These are phyloP conservation scores for Centruroides sculpturatus DNA, from an alignment of 1,140 invertebrate genomes.

Conservation along the genomic window DNA sequence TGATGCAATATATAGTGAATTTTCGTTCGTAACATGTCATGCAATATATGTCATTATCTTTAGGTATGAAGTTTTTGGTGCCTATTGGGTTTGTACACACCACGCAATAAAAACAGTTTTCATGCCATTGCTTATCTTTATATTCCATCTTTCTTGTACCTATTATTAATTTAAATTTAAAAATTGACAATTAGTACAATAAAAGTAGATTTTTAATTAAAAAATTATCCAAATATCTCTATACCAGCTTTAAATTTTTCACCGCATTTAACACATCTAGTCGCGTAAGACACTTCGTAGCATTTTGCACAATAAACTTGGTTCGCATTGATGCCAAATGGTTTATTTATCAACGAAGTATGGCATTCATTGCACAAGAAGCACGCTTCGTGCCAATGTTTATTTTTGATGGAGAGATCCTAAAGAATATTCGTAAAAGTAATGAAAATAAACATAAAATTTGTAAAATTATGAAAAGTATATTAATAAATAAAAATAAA, in stretches of 20 bases:
- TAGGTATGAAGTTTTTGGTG: constrained; percentile 10
- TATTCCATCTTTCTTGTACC: constrained; percentile 16
- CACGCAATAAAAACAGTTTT: constrained; percentile 15
- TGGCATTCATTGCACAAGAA: constrained; percentile 33
- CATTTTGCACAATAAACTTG: constrained; percentile 40
- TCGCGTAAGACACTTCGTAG: constrained; percentile 35
- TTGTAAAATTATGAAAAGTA: too few species aligned
- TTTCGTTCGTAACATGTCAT: constrained; percentile 14
- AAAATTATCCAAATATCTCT: constrained; percentile 28
- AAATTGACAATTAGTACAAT: too few species aligned
- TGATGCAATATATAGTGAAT: constrained; percentile 12
- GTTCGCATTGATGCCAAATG: constrained; percentile 39
- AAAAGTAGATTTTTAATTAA: too few species aligned
- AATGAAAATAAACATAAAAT: too few species aligned
- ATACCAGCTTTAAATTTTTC: constrained; percentile 38
- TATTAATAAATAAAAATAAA: too few species aligned
- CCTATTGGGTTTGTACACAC: constrained; percentile 11
- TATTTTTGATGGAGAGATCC: constrained; percentile 42
- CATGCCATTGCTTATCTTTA: constrained; percentile 14
- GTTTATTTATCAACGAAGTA: constrained; percentile 27
- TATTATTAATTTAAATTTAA: constrained; percentile 16
- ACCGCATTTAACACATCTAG: constrained; percentile 19
- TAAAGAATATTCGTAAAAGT: constrained; percentile 8
- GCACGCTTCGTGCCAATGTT: constrained; percentile 39
- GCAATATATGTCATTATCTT: constrained; percentile 13